Conservation (phyloP, 92 coral and sea anemone genomes). For the Porites lobata region DNA sequence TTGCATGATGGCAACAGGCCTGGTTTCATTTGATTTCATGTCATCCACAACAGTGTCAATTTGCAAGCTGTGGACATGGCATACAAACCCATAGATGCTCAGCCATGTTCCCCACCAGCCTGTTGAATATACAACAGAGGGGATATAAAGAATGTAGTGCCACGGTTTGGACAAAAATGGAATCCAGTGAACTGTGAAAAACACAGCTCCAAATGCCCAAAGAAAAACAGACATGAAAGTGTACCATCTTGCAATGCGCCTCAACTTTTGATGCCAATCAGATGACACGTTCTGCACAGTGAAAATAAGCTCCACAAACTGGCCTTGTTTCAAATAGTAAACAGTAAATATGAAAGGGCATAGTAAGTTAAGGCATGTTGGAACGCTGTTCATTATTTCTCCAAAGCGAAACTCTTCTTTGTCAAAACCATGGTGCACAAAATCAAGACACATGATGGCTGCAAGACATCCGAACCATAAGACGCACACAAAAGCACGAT, state of each 20-base stretch:
- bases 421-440: slow-evolving; percentile 72
- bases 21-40: slow-evolving; percentile 45
- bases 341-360: slow-evolving; percentile 73
- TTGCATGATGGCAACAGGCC: slow-evolving; percentile 29
- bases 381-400: slow-evolving; percentile 67
- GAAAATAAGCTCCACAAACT: slow-evolving; percentile 61
- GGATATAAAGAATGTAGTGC: slow-evolving; percentile 61
- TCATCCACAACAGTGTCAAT: slow-evolving; percentile 53
- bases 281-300: slow-evolving; percentile 66
- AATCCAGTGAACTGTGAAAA: slow-evolving; percentile 68
- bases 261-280: slow-evolving; percentile 43
- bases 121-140: slow-evolving; percentile 48
- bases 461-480: slow-evolving; percentile 60
- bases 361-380: slow-evolving; percentile 68
- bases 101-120: slow-evolving; percentile 80
- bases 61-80: slow-evolving; percentile 72
- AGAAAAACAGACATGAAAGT: slow-evolving; percentile 56
- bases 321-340: slow-evolving; percentile 70
- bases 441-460: slow-evolving; percentile 69
- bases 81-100: slow-evolving; percentile 69
- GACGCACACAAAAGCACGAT: slow-evolving; percentile 36
- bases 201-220: slow-evolving; percentile 66
- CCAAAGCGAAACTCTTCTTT: slow-evolving; percentile 39
- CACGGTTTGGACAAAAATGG: slow-evolving; percentile 69
- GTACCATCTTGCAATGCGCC: slow-evolving; percentile 42